Evolutionary conservation across 2,797 vertebrate genomes (phyloP), one percentile per base, ranked within the genome.

Genomic region (Arvicola amphibius): DNA sequence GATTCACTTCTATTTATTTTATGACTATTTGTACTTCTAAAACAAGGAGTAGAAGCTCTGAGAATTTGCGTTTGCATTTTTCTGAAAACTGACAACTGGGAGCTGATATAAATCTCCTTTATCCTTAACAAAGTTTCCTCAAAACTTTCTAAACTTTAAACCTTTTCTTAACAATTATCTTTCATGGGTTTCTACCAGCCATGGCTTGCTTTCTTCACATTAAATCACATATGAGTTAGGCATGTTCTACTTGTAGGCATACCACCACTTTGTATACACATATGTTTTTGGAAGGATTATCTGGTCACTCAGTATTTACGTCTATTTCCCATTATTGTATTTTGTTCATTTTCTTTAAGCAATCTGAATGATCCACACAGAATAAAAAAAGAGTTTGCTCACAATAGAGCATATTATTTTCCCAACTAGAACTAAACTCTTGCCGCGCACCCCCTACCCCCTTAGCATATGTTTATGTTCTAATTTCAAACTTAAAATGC

Each of bases 351-450:
- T 94, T 87, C 32, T 53, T 85, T 80, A 94, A 93, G 74, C 46
- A 80, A 2, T 51, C 61, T 71, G 8, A 32, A 2, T 86, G 23
- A 73, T 37, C 43, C 5, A 92, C 32, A 88, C 43, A 53, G 43
- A 78, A 46, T 59, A 92, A 93, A 94, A 77, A 90, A 71, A 46
- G 7, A 40, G 78, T 95, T 74, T 96, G 29, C n/a, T 94, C 48
- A 40, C 21, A 63, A 59, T 67, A 37, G 8, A 91, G 29, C 34
- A 43, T 85, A 73, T 48, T 67, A 19, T 91, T 61, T 91, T 92
- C 84, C 90, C 11, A 74, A 73, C 32, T 77, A 43, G 76, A 92
- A 92, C 69, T 90, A 93, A 96, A 90, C 48, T n/a, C n/a, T n/a
- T n/a, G n/a, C n/a, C n/a, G n/a, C n/a, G n/a, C n/a, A n/a, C n/a